phyloP scores from a whole-genome alignment of 2,888 invertebrate genomes.

The Panzeria rudis region DNA sequence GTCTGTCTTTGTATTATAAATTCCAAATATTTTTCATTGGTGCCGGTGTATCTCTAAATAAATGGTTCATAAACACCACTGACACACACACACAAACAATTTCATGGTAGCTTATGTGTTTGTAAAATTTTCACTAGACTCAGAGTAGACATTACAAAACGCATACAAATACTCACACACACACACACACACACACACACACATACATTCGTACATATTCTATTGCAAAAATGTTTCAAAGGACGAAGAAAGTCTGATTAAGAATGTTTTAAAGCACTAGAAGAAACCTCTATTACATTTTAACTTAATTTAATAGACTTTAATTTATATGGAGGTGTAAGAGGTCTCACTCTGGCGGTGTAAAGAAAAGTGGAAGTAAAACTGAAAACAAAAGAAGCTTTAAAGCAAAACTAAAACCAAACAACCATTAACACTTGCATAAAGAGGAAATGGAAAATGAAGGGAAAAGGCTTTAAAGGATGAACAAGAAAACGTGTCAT shows the following conservation, averaged over 20 bases:
- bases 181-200: slow-evolving; percentile 42
- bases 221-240: slow-evolving; percentile 55
- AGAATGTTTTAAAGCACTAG: slow-evolving; percentile 51
- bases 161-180: slow-evolving; percentile 30
- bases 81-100: neutral
- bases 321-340: slow-evolving; percentile 34
- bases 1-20: slow-evolving; percentile 25
- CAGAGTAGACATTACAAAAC: slow-evolving; percentile 64
- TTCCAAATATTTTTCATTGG: slow-evolving; percentile 41
- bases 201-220: slow-evolving; percentile 18
- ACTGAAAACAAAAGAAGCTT: slow-evolving; percentile 63
- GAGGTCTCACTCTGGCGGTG: slow-evolving; percentile 3
- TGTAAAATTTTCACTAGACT: slow-evolving; percentile 72
- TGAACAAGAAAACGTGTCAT: slow-evolving; percentile 59
- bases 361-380: slow-evolving; percentile 36
- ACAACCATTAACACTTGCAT: slow-evolving; percentile 53
- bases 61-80: slow-evolving; percentile 48
- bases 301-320: slow-evolving; percentile 61
- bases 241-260: slow-evolving; percentile 59
- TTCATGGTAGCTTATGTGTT: slow-evolving; percentile 63
- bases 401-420: slow-evolving; percentile 43
- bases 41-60: slow-evolving; percentile 37
- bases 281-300: slow-evolving; percentile 47
- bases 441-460: slow-evolving; percentile 34
- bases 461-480: slow-evolving; percentile 49